A percentile compares a stretch with the other conserved stretches of the same genome.
These are phyloP conservation scores for Scelioninae gen. 1 DNA, from an alignment of 2,888 invertebrate genomes.

Conservation along the genomic window DNA sequence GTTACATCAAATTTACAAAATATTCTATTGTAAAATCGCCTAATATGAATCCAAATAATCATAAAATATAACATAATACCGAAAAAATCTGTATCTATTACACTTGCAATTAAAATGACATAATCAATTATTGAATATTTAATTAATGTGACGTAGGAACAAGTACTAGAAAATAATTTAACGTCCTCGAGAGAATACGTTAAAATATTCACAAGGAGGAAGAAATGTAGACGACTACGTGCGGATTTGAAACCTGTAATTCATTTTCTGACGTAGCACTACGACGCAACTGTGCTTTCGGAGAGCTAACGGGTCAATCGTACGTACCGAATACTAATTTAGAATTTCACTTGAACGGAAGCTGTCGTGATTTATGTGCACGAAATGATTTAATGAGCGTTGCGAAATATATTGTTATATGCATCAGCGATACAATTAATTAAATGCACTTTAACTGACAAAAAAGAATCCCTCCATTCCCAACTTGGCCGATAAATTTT, in stretches of 20 bases:
- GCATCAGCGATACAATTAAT: conserved; percentile 52
- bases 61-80: too few relatives aligned
- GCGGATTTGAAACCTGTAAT: conserved; percentile 38
- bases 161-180: conserved; percentile 15
- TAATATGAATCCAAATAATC: too few relatives aligned
- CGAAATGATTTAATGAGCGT: conserved; percentile 60
- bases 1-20: too few relatives aligned
- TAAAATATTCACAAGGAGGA: neutral
- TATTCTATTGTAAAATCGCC: too few relatives aligned
- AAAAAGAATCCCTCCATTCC: conserved; percentile 12
- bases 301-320: conserved; percentile 55
- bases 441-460: conserved; percentile 35
- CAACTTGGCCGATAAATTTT: conserved; percentile 50
- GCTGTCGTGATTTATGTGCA: conserved; percentile 57
- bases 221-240: conserved; percentile 1
- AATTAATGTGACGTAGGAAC: conserved; percentile 3
- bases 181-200: neutral
- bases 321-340: conserved; percentile 49
- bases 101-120: too few relatives aligned
- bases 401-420: conserved; percentile 53
- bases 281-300: conserved; percentile 34
- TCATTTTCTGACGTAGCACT: conserved; percentile 56
- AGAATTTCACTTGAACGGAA: conserved; percentile 55
- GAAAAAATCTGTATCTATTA: neutral
- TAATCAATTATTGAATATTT: neutral